Evolutionary conservation across 2,888 invertebrate species (phyloP), one percentile per base, ranked within the genome.

Genomic region (Cactoblastis cactorum): DNA sequence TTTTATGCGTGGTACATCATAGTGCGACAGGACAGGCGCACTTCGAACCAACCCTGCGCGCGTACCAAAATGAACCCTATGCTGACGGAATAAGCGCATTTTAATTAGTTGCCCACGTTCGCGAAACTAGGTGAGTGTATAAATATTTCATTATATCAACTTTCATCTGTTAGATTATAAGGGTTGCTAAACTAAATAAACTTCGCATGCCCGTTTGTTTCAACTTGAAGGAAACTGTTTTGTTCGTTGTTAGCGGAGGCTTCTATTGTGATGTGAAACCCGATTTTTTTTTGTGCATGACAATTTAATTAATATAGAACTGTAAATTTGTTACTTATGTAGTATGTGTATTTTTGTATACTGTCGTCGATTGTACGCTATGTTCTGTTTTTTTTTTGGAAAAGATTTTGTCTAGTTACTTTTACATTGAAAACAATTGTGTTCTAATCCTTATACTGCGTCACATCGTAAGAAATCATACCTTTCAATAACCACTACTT

Each of bases 61-160:
- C 56, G 50, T 62, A 70, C 80, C 67, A 85, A 83, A 80, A 84
- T 87, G 84, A 71, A 83, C 88, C 71, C 76, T 86, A 83, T 63
- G 58, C 72, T 69, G 66, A 61, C 56, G 71, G 71, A 71, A 80
- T 84, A 87, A 72, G 77, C 67, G 65, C 69, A 77, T 67, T 78
- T 78, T 81, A 84, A 84, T 84, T 84, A 80, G 66, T 62, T 68
- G 63, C 63, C 63, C 73, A 71, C 75, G 75, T 69, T 69, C 69
- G 65, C 72, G 73, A 63, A 65, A 62, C 69, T 65, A 60, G 71
- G 82, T 82, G 66, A 78, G 80, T 74, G 67, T 61, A 64, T 66
- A 71, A 65, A 69, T 70, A 72, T 69, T 67, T 67, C 43, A 62
- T 69, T 57, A 57, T 39, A 51, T 54, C 53, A 67, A 69, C 63